These are phyloP conservation scores for Odocoileus hemionus DNA, from an alignment of 2,113 vertebrate species.

Conservation along the genomic window DNA sequence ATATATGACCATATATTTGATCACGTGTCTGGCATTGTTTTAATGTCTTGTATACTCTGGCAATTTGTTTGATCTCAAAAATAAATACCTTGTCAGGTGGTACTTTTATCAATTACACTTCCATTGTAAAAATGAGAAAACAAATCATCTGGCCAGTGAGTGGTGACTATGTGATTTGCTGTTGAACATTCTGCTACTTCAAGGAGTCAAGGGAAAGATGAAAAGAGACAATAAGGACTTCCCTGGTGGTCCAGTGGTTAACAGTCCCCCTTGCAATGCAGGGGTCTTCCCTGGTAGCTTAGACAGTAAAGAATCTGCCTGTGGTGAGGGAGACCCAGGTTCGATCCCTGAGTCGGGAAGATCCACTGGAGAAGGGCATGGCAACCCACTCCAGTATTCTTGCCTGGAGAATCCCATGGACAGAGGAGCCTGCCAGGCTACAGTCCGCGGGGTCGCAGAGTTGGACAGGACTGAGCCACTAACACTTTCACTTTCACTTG, in stretches of 20 bases:
- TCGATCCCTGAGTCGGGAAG: not conserved
- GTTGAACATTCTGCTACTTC: not conserved
- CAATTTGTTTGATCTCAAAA: not conserved
- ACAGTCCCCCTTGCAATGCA: not conserved
- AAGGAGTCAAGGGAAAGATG: not conserved
- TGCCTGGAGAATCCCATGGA: not conserved
- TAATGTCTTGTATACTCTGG: not conserved
- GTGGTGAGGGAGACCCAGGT: not conserved
- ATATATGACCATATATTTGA: not conserved
- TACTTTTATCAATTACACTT: not conserved
- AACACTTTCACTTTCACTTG: not conserved
- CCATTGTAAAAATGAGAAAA: constrained; percentile 6
- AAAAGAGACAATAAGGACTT: not conserved
- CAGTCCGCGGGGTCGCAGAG: not conserved
- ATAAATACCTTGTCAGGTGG: not conserved
- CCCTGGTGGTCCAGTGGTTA: not conserved
- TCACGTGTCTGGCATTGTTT: not conserved
- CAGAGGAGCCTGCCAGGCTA: not conserved
- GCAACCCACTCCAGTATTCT: not conserved
- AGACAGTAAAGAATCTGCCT: not conserved
- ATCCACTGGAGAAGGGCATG: not conserved
- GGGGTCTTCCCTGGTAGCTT: not conserved
- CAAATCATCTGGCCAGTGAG: not conserved
- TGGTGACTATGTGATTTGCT: not conserved
- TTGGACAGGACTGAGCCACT: not conserved